phyloP scores from a whole-genome alignment of 2,113 vertebrate species.

The Trochalopteron elliotii region DNA sequence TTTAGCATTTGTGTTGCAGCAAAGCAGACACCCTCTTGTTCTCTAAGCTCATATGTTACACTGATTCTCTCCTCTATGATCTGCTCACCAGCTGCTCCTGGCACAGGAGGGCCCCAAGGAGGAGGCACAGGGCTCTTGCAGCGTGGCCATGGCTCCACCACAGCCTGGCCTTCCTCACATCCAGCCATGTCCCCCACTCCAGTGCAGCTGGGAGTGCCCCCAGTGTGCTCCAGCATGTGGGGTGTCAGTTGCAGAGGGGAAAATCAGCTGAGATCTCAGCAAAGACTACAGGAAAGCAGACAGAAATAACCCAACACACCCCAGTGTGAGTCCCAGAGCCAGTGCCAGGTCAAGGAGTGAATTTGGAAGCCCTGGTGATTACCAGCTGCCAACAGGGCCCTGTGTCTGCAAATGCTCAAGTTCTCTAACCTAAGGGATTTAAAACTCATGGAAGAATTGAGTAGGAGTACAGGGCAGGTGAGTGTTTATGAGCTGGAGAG shows the following conservation, averaged over 20 bases:
- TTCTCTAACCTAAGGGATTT: background rate
- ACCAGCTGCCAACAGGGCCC: background rate
- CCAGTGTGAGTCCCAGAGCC: background rate
- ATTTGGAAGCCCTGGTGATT: background rate
- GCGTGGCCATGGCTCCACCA: fast-evolving
- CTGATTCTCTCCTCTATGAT: background rate
- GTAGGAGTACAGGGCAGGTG: background rate
- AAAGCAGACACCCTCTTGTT: background rate
- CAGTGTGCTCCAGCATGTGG: fast-evolving
- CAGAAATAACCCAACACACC: background rate
- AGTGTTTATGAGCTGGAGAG: background rate
- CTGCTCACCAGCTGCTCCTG: constrained; percentile 49
- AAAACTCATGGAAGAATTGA: background rate
- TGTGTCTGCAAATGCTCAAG: background rate
- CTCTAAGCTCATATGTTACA: background rate
- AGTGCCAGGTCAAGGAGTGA: background rate
- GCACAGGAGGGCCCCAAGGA: background rate
- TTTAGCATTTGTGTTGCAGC: background rate
- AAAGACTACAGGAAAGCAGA: background rate
- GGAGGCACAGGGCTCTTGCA: background rate
- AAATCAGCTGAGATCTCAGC: background rate
- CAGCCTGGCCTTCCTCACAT: background rate
- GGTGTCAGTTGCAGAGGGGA: background rate
- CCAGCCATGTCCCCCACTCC: fast-evolving
- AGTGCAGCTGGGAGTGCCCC: background rate